Evolutionary conservation across 2,888 invertebrate genomes (phyloP).

Genomic region (Agelastica alni): DNA sequence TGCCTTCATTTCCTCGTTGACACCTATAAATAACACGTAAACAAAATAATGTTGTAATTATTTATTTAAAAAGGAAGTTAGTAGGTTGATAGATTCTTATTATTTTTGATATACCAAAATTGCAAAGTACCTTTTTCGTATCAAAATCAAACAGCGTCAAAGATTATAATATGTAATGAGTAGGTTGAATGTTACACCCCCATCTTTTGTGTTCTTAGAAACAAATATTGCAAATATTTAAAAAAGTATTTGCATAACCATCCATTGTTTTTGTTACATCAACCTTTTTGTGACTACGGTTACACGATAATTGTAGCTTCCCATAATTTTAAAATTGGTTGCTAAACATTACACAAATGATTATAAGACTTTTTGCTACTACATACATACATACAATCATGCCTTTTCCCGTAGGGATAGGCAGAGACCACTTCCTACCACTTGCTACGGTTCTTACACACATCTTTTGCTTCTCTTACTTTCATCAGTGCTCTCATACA

Average conservation of each 20-base stretch:
- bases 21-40: not conserved
- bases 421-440: too few species aligned
- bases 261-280: not conserved
- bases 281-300: too few species aligned
- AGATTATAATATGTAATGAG: not conserved
- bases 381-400: too few species aligned
- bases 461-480: too few species aligned
- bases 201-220: not conserved
- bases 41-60: not conserved
- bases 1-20: not conserved
- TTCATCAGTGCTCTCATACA: too few species aligned
- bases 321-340: too few species aligned
- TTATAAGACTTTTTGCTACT: too few species aligned
- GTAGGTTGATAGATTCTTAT: not conserved
- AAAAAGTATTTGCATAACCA: not conserved
- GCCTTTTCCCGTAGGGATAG: too few species aligned
- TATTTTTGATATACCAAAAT: not conserved
- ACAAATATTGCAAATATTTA: not conserved
- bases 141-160: not conserved
- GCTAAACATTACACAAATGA: too few species aligned
- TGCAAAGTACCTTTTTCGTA: not conserved
- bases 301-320: too few species aligned
- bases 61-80: not conserved
- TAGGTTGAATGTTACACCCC: constrained; percentile 3
- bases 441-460: too few species aligned